Evolutionary conservation across 2,113 vertebrate species (phyloP).

Genomic region (Xerus inauris): DNA sequence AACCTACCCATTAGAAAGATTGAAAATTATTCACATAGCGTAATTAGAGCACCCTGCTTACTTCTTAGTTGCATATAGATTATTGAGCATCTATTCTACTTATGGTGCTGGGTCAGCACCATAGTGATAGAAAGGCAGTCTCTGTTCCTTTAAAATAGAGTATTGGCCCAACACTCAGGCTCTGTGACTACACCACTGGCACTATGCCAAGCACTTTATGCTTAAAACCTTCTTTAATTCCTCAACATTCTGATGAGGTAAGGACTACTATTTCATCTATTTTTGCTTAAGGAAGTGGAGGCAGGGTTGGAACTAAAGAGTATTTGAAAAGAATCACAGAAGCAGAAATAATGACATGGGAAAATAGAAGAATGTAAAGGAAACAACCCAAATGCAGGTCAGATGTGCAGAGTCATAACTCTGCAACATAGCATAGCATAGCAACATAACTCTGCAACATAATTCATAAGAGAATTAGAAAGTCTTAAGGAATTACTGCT

Average conservation of each 20-base stretch:
- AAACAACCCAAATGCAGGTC: neutral
- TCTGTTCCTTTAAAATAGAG: neutral
- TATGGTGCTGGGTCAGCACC: neutral
- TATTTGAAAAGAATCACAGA: constrained; percentile 1
- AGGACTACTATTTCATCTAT: neutral
- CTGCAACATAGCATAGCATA: neutral
- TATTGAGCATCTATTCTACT: neutral
- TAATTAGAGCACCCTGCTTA: neutral
- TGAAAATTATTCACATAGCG: neutral
- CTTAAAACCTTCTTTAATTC: neutral
- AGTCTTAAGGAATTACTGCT: neutral
- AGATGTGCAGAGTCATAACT: neutral
- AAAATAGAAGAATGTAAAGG: neutral
- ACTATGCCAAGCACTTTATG: neutral
- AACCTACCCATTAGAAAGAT: neutral
- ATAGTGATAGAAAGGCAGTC: neutral
- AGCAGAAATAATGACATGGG: neutral
- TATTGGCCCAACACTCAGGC: neutral
- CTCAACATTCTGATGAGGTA: neutral
- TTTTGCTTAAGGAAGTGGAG: constrained; percentile 1
- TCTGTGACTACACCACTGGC: neutral
- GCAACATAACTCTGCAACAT: neutral
- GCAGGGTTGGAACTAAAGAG: neutral
- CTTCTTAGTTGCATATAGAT: neutral
- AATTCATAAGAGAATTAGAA: neutral